A percentile compares a stretch with the other conserved stretches of the same genome.
These are phyloP conservation scores for Venturia canescens DNA, from an alignment of 1,140 invertebrate species.

Conservation along the genomic window DNA sequence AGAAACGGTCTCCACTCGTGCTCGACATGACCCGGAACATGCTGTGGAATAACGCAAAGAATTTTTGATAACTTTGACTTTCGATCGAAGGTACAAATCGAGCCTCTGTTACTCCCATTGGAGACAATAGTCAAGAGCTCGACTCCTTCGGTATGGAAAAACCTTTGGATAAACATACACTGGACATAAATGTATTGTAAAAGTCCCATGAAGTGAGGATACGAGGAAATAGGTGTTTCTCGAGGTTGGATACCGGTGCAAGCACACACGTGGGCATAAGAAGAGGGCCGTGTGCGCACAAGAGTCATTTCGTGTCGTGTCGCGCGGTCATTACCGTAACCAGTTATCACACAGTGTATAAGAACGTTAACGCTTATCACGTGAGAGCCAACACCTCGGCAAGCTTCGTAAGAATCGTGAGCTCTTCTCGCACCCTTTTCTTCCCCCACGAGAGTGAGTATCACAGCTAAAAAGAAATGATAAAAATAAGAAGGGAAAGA, in stretches of 20 bases:
- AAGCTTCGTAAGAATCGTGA: conserved; percentile 31
- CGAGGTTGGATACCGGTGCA: conserved; percentile 26
- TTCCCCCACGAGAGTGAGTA: background rate
- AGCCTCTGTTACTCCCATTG: no score
- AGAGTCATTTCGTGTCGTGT: conserved; percentile 53
- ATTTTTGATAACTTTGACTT: no score
- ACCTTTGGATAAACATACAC: background rate
- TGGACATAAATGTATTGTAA: background rate
- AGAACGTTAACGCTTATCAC: conserved; percentile 50
- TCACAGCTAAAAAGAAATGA: background rate
- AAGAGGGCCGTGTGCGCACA: conserved; percentile 23
- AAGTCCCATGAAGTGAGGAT: conserved; percentile 35
- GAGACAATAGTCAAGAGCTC: background rate
- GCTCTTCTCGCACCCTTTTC: background rate
- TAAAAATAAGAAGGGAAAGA: background rate
- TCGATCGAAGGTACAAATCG: background rate
- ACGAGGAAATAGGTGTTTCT: conserved; percentile 45
- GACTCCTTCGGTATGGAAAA: background rate
- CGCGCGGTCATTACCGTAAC: conserved; percentile 50
- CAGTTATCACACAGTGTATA: conserved; percentile 45
- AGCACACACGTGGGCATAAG: conserved; percentile 38
- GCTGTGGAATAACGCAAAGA: no score
- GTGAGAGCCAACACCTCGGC: conserved; percentile 46
- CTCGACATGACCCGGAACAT: no score
- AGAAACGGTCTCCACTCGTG: no score